Evolutionary conservation across 2,113 vertebrate genomes (phyloP).

Genomic region (Odocoileus hemionus): DNA sequence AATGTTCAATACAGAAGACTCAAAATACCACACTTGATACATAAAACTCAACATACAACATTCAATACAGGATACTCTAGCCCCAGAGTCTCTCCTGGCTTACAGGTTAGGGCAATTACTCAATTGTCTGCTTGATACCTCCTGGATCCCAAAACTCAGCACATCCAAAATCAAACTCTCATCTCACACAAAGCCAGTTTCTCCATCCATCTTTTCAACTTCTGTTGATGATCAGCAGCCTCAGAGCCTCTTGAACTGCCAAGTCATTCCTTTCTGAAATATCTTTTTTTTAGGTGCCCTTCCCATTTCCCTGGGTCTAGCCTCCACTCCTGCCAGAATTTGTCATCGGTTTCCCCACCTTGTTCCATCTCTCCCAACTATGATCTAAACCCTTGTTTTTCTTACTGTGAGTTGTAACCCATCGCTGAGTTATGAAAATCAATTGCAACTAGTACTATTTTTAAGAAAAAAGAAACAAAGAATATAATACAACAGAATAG

Average conservation of each 20-base stretch:
- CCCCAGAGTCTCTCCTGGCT: not conserved
- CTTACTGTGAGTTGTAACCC: not conserved
- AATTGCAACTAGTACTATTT: not conserved
- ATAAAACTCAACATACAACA: too few species aligned
- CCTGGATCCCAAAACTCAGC: not conserved
- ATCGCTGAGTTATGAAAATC: not conserved
- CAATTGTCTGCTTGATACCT: not conserved
- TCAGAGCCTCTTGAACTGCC: not conserved
- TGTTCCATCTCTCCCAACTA: not conserved
- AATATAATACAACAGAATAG: not conserved
- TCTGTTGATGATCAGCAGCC: not conserved
- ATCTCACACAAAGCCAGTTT: not conserved
- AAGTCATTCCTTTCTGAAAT: constrained; percentile 20
- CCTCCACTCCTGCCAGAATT: not conserved
- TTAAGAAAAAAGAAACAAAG: not conserved
- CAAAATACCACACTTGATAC: not conserved
- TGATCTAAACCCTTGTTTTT: constrained; percentile 1
- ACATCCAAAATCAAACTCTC: not conserved
- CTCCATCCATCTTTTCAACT: not conserved
- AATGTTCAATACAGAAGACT: not conserved
- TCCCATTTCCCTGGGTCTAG: not conserved
- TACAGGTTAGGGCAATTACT: not conserved
- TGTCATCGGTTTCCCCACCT: not conserved
- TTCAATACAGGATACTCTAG: not conserved
- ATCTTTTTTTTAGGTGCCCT: not conserved